Evolutionary conservation across 2,113 vertebrate species (phyloP).

Genomic region (Macrotus californicus): DNA sequence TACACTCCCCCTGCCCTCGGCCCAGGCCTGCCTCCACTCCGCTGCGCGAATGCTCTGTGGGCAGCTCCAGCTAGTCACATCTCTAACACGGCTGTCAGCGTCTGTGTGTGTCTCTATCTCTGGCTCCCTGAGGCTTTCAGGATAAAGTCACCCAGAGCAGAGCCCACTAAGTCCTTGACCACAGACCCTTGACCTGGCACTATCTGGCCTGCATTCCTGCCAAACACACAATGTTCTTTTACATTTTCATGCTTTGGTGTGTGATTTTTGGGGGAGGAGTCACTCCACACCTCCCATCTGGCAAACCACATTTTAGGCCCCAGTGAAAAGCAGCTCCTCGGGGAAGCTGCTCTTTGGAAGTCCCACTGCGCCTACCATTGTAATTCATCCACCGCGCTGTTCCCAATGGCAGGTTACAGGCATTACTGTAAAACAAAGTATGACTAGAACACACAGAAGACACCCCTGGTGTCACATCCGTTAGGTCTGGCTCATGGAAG

Average conservation of each 20-base stretch:
- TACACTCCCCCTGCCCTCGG: not conserved
- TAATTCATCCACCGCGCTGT: not conserved
- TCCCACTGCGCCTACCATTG: not conserved
- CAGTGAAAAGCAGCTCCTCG: not conserved
- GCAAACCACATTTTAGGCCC: not conserved
- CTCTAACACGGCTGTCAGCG: too few relatives aligned
- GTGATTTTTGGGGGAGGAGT: too few relatives aligned
- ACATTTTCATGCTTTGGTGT: not conserved
- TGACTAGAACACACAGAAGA: not conserved
- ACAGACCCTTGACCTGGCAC: fast-evolving
- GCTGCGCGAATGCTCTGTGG: not conserved
- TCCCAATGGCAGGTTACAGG: not conserved
- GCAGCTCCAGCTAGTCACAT: not conserved
- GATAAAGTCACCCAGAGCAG: not conserved
- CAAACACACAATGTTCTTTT: not conserved
- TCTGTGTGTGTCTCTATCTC: not conserved
- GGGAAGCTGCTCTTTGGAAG: not conserved
- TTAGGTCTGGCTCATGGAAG: not conserved
- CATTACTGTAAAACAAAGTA: not conserved
- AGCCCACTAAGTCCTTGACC: not conserved
- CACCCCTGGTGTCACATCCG: not conserved
- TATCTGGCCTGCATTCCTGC: not conserved
- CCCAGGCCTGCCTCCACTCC: too few relatives aligned
- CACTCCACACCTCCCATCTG: not conserved
- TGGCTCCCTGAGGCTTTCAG: not conserved